A percentile compares a stretch with the other conserved stretches of the same genome.
phyloP scores from a whole-genome alignment of 2,888 invertebrate species.

The Watsonalla cultraria region DNA sequence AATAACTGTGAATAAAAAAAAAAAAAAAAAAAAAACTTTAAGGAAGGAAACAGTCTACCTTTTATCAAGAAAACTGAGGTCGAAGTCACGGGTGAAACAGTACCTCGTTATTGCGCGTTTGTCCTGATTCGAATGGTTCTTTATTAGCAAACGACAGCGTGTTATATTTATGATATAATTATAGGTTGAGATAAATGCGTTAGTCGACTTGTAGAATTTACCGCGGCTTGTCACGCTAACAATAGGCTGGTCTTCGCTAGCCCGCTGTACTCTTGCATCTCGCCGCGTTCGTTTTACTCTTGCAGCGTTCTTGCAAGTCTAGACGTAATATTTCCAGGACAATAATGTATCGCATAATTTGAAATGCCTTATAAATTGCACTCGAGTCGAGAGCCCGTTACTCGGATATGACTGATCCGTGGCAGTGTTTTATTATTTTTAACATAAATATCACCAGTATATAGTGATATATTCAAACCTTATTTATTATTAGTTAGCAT shows the following conservation, averaged over 20 bases:
- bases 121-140: slow-evolving; percentile 32
- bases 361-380: slow-evolving; percentile 12
- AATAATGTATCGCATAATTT: slow-evolving; percentile 51
- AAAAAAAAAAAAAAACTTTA: too few relatives aligned
- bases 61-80: too few relatives aligned
- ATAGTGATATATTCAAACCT: too few relatives aligned
- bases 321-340: slow-evolving; percentile 69
- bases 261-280: slow-evolving; percentile 32
- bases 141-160: slow-evolving; percentile 34
- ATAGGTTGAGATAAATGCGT: slow-evolving; percentile 46
- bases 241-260: slow-evolving; percentile 55
- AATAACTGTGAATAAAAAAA: too few relatives aligned
- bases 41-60: too few relatives aligned
- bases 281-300: slow-evolving; percentile 56
- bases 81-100: too few relatives aligned
- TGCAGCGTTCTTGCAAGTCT: slow-evolving; percentile 63
- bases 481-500: too few relatives aligned
- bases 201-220: slow-evolving; percentile 50
- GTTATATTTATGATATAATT: slow-evolving; percentile 60
- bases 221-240: slow-evolving; percentile 66
- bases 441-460: too few relatives aligned
- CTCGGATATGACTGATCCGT: neutral
- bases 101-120: neutral
- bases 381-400: neutral
- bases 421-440: too few relatives aligned